Evolutionary conservation across 2,888 invertebrate genomes (phyloP).

Genomic region (Mayetiola destructor): DNA sequence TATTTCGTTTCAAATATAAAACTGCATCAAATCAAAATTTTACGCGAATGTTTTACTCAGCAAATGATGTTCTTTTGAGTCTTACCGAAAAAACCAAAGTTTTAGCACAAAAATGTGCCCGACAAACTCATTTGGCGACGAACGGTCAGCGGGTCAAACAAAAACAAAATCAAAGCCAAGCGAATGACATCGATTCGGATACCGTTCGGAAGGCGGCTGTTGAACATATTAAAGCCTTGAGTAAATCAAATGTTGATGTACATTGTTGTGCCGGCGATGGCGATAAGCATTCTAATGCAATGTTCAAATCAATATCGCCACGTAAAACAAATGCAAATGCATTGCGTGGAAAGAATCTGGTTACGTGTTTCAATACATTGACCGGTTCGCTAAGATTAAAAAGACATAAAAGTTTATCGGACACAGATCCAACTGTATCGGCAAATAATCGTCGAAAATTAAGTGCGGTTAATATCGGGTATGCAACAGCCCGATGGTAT

Average conservation of each 20-base stretch:
- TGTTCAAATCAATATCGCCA: slow-evolving; percentile 6
- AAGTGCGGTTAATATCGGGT: slow-evolving; percentile 24
- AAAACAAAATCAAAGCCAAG: background rate
- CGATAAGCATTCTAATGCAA: background rate
- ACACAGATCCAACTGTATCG: background rate
- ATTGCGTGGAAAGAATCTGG: slow-evolving; percentile 21
- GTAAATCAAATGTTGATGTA: slow-evolving; percentile 1
- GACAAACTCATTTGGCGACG: slow-evolving; percentile 18
- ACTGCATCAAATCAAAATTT: too few species aligned
- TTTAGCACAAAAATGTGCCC: slow-evolving; percentile 31
- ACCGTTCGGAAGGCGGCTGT: background rate
- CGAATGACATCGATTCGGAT: background rate
- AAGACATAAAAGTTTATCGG: background rate
- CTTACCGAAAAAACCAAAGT: slow-evolving; percentile 26
- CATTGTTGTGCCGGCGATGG: background rate
- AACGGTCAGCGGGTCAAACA: background rate
- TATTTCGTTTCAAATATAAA: too few species aligned
- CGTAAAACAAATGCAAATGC: slow-evolving; percentile 6
- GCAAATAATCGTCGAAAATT: slow-evolving; percentile 1
- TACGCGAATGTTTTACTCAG: slow-evolving; percentile 29
- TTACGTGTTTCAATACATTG: slow-evolving; percentile 31
- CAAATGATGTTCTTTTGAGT: slow-evolving; percentile 27
- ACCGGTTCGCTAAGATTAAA: slow-evolving; percentile 21
- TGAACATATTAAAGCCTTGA: background rate
- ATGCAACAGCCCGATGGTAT: slow-evolving; percentile 47